Base-by-base conservation (phyloP, 1,140 invertebrate genomes). In the Bicyclus anynana region DNA sequence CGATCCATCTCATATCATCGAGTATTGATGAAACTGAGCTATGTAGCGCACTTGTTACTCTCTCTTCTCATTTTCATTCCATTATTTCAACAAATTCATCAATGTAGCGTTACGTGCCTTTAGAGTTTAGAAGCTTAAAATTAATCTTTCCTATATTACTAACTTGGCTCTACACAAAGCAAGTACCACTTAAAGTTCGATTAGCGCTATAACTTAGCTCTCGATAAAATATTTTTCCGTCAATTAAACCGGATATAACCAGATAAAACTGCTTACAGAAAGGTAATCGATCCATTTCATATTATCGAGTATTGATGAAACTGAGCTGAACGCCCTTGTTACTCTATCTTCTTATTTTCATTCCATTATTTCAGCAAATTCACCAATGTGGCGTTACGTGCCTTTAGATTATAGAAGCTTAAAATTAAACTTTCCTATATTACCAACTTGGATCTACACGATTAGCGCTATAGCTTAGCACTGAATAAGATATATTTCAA, bases 401-500 rank as follows among this genome's bases (percentile, higher is more conserved):
- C n/a, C n/a, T n/a, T n/a, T n/a, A n/a, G n/a, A n/a, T n/a, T n/a
- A n/a, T n/a, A n/a, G n/a, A n/a, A n/a, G n/a, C n/a, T n/a, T n/a
- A n/a, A n/a, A n/a, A n/a, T n/a, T n/a, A n/a, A n/a, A n/a, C n/a
- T n/a, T n/a, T n/a, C n/a, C n/a, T n/a, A n/a, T n/a, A n/a, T n/a
- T n/a, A 33, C 38, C 42, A 52, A 48, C 21, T 44, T n/a, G n/a
- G 29, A 7, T 33, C 29, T 12, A 33, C n/a, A 33, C 60, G 52
- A 57, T 29, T 29, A 51, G 62, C 53, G 64, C 65, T 63, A n/a
- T n/a, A n/a, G n/a, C n/a, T n/a, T n/a, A 29, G 53, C 59, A 65
- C 62, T 61, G 50, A 63, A 63, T 67, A 57, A 69, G 67, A 63
- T 63, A 56, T 53, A 54, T 67, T 65, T 60, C 10, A 53, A 51